These are phyloP conservation scores for Pan paniscus DNA, from an alignment of 2,113 vertebrate species.

Conservation along the genomic window DNA sequence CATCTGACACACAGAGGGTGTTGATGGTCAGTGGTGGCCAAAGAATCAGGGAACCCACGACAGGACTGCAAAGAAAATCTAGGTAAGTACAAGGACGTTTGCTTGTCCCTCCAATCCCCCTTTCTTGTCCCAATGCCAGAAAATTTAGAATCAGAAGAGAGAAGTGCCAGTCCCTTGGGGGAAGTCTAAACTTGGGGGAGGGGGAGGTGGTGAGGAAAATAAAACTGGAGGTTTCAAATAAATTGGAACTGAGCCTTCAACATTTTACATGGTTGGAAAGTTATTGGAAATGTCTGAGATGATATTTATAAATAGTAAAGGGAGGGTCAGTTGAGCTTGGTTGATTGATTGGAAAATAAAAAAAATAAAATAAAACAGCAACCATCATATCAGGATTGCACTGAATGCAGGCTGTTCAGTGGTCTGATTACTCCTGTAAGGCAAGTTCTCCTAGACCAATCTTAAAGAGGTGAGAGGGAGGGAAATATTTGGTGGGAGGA, in stretches of 20 bases:
- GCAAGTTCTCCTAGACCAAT: not conserved
- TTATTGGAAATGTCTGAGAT: not conserved
- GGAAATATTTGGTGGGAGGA: not conserved
- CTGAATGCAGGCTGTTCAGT: not conserved
- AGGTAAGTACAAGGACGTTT: not conserved
- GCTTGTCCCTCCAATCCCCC: not conserved
- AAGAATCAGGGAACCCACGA: not conserved
- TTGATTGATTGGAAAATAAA: not conserved
- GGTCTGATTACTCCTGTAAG: not conserved
- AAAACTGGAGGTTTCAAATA: not conserved
- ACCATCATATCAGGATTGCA: not conserved
- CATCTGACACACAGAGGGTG: not conserved
- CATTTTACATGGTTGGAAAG: not conserved
- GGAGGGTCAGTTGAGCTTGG: not conserved
- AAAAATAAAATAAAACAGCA: not conserved
- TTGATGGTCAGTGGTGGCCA: not conserved
- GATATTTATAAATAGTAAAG: not conserved
- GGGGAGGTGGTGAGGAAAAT: not conserved
- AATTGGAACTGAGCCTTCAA: not conserved
- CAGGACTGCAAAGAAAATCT: not conserved
- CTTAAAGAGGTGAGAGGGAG: not conserved
- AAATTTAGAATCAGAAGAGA: not conserved
- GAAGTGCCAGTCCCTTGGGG: not conserved
- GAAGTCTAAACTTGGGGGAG: not conserved
- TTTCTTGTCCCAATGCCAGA: not conserved